These are phyloP conservation scores for Gryllus bimaculatus DNA, from an alignment of 1,140 invertebrate species.

Conservation along the genomic window DNA sequence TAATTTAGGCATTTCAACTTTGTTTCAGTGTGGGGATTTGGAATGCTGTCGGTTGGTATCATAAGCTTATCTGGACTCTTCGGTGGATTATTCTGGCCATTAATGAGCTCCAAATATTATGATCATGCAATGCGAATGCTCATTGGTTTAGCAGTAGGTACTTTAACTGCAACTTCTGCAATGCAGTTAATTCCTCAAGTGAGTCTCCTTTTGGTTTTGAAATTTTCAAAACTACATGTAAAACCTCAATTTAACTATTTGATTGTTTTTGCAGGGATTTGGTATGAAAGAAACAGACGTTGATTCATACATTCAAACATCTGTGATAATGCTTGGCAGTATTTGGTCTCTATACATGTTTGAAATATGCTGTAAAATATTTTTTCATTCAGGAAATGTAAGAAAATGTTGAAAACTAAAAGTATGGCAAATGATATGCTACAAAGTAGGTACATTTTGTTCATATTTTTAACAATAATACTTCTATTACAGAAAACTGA, in stretches of 20 bases:
- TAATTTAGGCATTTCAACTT: no score
- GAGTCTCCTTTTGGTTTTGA: neutral
- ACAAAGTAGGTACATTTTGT: no score
- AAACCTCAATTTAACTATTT: neutral
- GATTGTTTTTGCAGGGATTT: neutral
- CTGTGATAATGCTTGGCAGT: constrained; percentile 9
- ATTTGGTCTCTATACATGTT: constrained; percentile 15
- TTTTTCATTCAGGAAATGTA: constrained; percentile 13
- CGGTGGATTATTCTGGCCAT: constrained; percentile 49
- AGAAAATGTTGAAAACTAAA: neutral
- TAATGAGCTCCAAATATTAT: constrained; percentile 47
- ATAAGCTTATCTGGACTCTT: constrained; percentile 52
- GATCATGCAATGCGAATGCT: constrained; percentile 46
- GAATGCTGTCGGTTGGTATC: constrained; percentile 48
- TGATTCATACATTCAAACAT: constrained; percentile 9
- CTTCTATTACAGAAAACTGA: neutral
- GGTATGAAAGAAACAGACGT: constrained; percentile 6
- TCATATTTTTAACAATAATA: no score
- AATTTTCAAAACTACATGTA: no score
- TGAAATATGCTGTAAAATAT: constrained; percentile 14
- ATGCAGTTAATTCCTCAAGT: constrained; percentile 56
- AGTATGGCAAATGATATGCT: no score
- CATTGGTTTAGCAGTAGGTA: constrained; percentile 57
- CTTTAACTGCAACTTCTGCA: constrained; percentile 48
- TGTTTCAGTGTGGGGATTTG: constrained; percentile 47